Conservation (phyloP, 2,113 vertebrate species). For the Lasiurus cinereus region DNA sequence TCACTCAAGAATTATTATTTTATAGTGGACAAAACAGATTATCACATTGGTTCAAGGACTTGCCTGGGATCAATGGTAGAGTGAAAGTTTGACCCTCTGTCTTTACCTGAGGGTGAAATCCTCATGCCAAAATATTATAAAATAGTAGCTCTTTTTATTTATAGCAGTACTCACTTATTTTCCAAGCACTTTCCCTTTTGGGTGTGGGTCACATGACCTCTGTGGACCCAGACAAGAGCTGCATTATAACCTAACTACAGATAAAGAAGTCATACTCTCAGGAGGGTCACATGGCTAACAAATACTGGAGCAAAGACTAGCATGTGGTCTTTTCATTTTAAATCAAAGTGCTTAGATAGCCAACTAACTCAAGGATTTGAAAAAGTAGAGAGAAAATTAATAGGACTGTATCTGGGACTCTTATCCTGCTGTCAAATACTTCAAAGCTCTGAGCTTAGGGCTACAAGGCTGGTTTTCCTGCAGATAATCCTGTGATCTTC, state of each 20-base stretch:
- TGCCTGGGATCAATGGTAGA: background rate
- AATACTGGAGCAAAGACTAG: background rate
- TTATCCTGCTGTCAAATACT: background rate
- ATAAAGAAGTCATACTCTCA: background rate
- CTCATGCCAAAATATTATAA: background rate
- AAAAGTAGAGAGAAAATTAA: slow-evolving; percentile 13
- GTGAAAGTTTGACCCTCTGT: background rate
- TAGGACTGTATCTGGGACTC: background rate
- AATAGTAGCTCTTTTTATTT: background rate
- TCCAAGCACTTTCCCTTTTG: background rate
- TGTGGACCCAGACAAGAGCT: background rate
- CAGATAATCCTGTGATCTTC: background rate
- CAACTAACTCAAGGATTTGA: background rate
- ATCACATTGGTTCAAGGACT: background rate
- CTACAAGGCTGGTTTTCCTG: background rate
- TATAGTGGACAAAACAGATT: background rate
- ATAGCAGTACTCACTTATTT: background rate
- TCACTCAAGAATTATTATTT: background rate
- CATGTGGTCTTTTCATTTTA: background rate
- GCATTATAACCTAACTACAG: background rate
- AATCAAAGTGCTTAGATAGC: background rate
- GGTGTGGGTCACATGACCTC: background rate
- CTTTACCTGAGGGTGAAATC: background rate
- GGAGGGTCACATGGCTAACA: background rate
- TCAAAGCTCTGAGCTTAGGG: slow-evolving; percentile 7